Percentiles rank a stretch among this genome's conserved stretches.
phyloP scores from a whole-genome alignment of 2,797 vertebrate genomes.

The Smutsia temminckii region DNA sequence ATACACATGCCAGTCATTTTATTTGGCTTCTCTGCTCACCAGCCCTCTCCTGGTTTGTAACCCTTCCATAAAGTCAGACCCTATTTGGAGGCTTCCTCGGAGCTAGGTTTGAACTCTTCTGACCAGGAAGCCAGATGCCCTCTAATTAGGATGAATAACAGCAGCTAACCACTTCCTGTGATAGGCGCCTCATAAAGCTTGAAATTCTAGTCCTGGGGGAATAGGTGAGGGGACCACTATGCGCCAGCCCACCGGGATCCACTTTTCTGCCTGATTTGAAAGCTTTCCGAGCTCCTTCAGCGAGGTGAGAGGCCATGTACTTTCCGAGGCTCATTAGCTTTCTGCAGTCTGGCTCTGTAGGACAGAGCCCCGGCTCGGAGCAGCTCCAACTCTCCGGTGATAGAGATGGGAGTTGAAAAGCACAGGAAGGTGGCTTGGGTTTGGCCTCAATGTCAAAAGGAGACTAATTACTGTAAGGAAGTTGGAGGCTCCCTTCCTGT shows the following conservation, averaged over 20 bases:
- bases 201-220: slow-evolving; percentile 64
- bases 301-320: slow-evolving; percentile 63
- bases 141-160: slow-evolving; percentile 77
- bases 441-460: slow-evolving; percentile 64
- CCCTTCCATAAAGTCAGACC: neutral
- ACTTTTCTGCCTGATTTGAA: slow-evolving; percentile 66
- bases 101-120: slow-evolving; percentile 47
- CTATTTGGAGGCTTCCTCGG: neutral
- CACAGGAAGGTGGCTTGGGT: slow-evolving; percentile 54
- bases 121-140: slow-evolving; percentile 75
- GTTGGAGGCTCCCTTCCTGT: slow-evolving; percentile 8
- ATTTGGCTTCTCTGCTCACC: neutral
- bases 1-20: neutral
- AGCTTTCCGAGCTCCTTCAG: slow-evolving; percentile 37
- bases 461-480: slow-evolving; percentile 57
- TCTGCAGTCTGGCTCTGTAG: slow-evolving; percentile 40
- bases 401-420: slow-evolving; percentile 60
- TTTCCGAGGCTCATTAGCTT: slow-evolving; percentile 76
- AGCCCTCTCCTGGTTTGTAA: slow-evolving; percentile 5
- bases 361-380: slow-evolving; percentile 46
- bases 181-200: slow-evolving; percentile 71
- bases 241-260: slow-evolving; percentile 80
- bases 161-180: slow-evolving; percentile 60
- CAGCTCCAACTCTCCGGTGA: slow-evolving; percentile 38
- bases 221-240: slow-evolving; percentile 73